Conservation (phyloP, 2,888 invertebrate species). For the Calephelis perditalis region DNA sequence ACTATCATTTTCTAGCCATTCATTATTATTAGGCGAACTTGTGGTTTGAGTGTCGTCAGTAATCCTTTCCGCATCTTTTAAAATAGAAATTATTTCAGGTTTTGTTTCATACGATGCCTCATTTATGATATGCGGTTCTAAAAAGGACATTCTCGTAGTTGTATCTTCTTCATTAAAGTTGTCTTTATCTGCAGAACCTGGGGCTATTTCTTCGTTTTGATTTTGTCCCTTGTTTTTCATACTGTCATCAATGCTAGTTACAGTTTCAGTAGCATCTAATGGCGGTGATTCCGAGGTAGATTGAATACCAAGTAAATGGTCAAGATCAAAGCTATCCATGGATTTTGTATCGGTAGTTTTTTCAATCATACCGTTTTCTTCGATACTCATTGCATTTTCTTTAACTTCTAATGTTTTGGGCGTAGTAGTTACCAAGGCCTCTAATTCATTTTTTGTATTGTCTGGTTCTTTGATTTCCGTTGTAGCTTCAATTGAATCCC, state of each 20-base stretch:
- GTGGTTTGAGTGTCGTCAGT: slow-evolving; percentile 19
- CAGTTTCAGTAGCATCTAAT: slow-evolving; percentile 6
- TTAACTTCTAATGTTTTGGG: slow-evolving; percentile 19
- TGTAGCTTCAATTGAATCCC: background rate
- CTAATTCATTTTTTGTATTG: slow-evolving; percentile 17
- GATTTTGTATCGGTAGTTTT: background rate
- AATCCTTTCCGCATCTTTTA: slow-evolving; percentile 32
- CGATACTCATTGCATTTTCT: slow-evolving; percentile 24
- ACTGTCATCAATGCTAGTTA: background rate
- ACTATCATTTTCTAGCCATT: slow-evolving; percentile 46
- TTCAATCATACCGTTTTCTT: slow-evolving; percentile 34
- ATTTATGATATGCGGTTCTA: slow-evolving; percentile 43
- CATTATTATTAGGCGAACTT: slow-evolving; percentile 39
- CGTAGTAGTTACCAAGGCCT: slow-evolving; percentile 1
- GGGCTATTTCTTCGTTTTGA: slow-evolving; percentile 25
- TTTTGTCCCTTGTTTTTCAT: slow-evolving; percentile 20
- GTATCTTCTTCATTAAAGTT: slow-evolving; percentile 28
- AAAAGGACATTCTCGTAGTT: slow-evolving; percentile 41
- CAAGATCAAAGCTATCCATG: slow-evolving; percentile 4
- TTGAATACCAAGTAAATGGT: slow-evolving; percentile 8
- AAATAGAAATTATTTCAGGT: slow-evolving; percentile 47
- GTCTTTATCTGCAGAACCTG: slow-evolving; percentile 18
- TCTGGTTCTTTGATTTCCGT: slow-evolving; percentile 23
- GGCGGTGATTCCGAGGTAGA: background rate
- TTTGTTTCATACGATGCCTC: slow-evolving; percentile 48